Base-by-base conservation (phyloP, 1,140 invertebrate genomes). In the Brachionus rubens region DNA sequence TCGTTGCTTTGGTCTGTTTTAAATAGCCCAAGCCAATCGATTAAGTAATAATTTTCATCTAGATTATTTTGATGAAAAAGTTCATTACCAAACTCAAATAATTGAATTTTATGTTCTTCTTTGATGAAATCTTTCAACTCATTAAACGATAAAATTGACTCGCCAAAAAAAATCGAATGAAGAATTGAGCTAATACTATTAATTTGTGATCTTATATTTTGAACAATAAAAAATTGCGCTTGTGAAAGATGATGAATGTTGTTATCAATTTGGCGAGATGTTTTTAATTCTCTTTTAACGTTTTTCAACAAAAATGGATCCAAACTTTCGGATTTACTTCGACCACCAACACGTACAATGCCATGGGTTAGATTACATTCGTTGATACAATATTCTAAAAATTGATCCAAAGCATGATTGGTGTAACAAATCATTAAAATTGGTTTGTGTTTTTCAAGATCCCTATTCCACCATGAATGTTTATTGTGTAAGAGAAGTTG, bases 331-430 rank as follows among this genome's bases (percentile, higher is more conserved):
- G 30, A 10, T 47, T 56, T 30, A 16, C 33, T 33, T 1, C 72
- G 48, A 56, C 36, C 36, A 30, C 72, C 72, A 3, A 75, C 48
- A 41, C 72, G 72, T 5, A 75, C 33, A 30, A 75, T 24, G 2
- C 72, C 72, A n/a, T 14, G 16, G 9, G 19, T 41, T 47, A 75
- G 19, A 43, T 59, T 54, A 19, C 36, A 80, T 16, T 52, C 10
- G 1, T 78, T 26, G 16, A 84, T 81, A 33, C 36, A 59, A 16
- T 46, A 33, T 41, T 75, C 50, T 19, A 75, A 54, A 75, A 75
- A 75, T 28, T 92, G 90, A 84, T 92, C 91, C 3, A 92, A 80
- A 1, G 91, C 91, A 81, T 92, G 90, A 81, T 92, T 93, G 0
- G 90, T 91, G 77, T 89, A 91, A 79, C 90, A 91, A 24, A 92